A percentile compares a stretch with the other conserved stretches of the same genome.
Evolutionary conservation across 2,888 invertebrate species (phyloP).

Genomic region (Antheraea assamensis): DNA sequence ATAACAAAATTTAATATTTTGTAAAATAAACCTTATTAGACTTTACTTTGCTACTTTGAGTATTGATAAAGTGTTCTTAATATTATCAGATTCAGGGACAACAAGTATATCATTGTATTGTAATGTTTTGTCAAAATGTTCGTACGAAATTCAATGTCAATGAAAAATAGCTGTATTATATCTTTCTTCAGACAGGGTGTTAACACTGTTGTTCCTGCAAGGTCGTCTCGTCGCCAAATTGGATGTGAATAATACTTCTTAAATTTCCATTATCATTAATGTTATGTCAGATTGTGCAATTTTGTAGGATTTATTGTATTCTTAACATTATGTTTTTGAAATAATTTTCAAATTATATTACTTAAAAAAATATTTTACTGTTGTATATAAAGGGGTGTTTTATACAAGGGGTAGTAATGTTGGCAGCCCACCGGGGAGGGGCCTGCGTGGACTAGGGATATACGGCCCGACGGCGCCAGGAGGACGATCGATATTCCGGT

Average conservation of each 20-base stretch:
- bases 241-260: slow-evolving; percentile 29
- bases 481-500: slow-evolving; percentile 72
- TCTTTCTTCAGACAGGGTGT: slow-evolving; percentile 27
- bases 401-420: slow-evolving; percentile 41
- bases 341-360: neutral
- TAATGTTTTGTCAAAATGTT: neutral
- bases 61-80: too few species aligned
- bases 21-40: too few species aligned
- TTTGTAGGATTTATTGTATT: neutral
- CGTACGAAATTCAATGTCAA: neutral
- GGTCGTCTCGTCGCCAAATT: slow-evolving; percentile 37
- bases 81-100: too few species aligned
- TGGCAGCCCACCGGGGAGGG: slow-evolving; percentile 62
- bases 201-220: slow-evolving; percentile 24
- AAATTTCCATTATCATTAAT: neutral
- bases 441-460: slow-evolving; percentile 77
- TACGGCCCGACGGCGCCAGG: slow-evolving; percentile 79
- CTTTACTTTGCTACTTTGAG: too few species aligned
- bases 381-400: slow-evolving; percentile 49
- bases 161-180: neutral
- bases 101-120: neutral
- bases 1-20: too few species aligned
- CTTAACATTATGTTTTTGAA: neutral
- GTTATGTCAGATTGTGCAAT: neutral
- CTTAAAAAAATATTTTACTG: slow-evolving; percentile 35